phyloP scores from a whole-genome alignment of 2,888 invertebrate genomes.

The Portevinia maculata region DNA sequence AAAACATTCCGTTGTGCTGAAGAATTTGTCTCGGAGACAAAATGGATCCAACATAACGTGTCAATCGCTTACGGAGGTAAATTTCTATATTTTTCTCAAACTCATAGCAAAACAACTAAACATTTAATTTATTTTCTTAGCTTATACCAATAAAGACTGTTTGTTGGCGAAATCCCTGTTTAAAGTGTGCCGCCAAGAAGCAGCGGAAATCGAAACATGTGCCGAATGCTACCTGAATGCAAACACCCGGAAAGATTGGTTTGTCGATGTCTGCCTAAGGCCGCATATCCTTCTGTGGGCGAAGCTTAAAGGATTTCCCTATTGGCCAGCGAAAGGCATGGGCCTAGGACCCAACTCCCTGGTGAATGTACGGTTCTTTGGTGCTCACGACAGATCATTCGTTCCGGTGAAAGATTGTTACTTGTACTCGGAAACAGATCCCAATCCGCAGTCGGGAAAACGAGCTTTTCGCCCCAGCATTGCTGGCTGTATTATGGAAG shows the following conservation, averaged over 20 bases:
- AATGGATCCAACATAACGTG: slow-evolving; percentile 97
- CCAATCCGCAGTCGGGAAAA: slow-evolving; percentile 83
- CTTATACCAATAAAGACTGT: slow-evolving; percentile 89
- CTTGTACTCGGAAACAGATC: slow-evolving; percentile 90
- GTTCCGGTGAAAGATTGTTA: slow-evolving; percentile 93
- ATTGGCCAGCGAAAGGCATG: slow-evolving; percentile 98
- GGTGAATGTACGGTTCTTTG: slow-evolving; percentile 97
- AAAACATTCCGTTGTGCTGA: slow-evolving; percentile 93
- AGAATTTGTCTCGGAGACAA: slow-evolving; percentile 94
- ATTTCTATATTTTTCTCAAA: slow-evolving; percentile 77
- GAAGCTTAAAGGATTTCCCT: slow-evolving; percentile 97
- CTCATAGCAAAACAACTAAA: neutral
- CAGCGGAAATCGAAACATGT: slow-evolving; percentile 96
- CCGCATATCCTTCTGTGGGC: slow-evolving; percentile 98
- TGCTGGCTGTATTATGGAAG: slow-evolving; percentile 87
- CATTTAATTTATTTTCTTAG: slow-evolving; percentile 83
- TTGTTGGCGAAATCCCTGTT: slow-evolving; percentile 90
- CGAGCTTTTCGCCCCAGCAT: slow-evolving; percentile 84
- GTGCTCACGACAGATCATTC: slow-evolving; percentile 97
- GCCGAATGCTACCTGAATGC: slow-evolving; percentile 95
- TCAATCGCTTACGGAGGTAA: slow-evolving; percentile 94
- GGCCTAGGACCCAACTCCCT: slow-evolving; percentile 86
- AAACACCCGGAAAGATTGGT: slow-evolving; percentile 93
- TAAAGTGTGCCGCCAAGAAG: slow-evolving; percentile 93
- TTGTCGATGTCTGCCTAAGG: slow-evolving; percentile 94